These are phyloP conservation scores for Polydesmus complanatus DNA, from an alignment of 2,888 invertebrate genomes.

Conservation along the genomic window DNA sequence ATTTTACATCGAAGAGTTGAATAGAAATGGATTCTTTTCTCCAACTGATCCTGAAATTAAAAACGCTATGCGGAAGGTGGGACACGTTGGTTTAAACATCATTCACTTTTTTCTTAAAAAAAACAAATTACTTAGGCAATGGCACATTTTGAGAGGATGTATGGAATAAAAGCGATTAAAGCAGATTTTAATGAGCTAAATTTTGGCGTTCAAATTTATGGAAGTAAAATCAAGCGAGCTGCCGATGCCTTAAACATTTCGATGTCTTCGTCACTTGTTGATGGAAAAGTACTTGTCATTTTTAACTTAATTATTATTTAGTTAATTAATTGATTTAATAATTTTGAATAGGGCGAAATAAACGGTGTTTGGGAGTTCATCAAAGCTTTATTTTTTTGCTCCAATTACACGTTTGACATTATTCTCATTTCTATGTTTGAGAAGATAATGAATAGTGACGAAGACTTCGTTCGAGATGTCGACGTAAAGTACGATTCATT, in stretches of 20 bases:
- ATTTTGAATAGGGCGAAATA: slow-evolving; percentile 34
- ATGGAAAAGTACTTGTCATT: not conserved
- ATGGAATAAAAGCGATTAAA: not conserved
- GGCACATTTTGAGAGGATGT: slow-evolving; percentile 43
- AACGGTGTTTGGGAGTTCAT: slow-evolving; percentile 52
- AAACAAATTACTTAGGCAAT: slow-evolving; percentile 34
- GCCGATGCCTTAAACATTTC: slow-evolving; percentile 43
- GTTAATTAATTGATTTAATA: too few relatives aligned
- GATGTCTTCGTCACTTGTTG: slow-evolving; percentile 46
- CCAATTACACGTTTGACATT: slow-evolving; percentile 72
- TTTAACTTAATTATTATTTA: slow-evolving; percentile 4
- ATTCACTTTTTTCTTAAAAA: too few relatives aligned
- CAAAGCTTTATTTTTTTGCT: slow-evolving; percentile 57
- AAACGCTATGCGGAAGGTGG: not conserved
- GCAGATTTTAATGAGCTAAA: slow-evolving; percentile 33
- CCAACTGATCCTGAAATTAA: not conserved
- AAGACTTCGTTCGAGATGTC: slow-evolving; percentile 43
- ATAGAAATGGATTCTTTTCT: slow-evolving; percentile 53
- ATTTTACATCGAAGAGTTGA: slow-evolving; percentile 49
- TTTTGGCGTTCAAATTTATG: slow-evolving; percentile 25
- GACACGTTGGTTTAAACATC: not conserved
- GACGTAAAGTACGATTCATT: not conserved
- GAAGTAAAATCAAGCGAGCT: slow-evolving; percentile 24
- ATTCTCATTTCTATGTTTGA: slow-evolving; percentile 55
- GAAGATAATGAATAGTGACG: slow-evolving; percentile 40